Base-by-base conservation (phyloP, 2,888 invertebrate genomes). In the Spodoptera exigua region DNA sequence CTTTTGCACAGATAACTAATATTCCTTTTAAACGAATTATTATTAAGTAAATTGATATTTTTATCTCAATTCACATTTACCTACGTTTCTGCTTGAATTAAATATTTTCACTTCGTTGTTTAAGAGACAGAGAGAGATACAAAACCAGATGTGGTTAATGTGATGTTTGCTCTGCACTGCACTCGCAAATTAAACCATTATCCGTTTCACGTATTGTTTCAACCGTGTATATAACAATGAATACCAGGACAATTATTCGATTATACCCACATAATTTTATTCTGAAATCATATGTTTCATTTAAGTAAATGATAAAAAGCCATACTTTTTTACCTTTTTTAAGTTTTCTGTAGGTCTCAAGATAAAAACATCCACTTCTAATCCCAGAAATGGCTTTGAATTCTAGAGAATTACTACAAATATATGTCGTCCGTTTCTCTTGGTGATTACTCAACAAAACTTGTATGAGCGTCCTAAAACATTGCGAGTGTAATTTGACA, bases 1-100 rank as follows among this genome's bases (percentile, higher is more conserved):
- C 78, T 88, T 87, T 82, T 76, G 66, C 80, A 81, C 77, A 78
- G 78, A 67, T 82, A 80, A 79, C 78, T 85, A 85, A 86, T 85
- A 82, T 79, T 74, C 72, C 18, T 18, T 76, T 80, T 78, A 59
- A 74, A 61, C 71, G 62, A 75, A 76, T 74, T 67, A 73, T 74
- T 73, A 78, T 70, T 59, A 65, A 51, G 59, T 58, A 71, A 76
- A 74, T 71, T 61, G 68, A 53, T 63, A 74, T 58, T 79, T 74
- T 70, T 60, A 61, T 70, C 57, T 70, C 62, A 48, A 65, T 59
- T 70, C 62, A 64, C 63, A 62, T 67, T 66, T 40, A 66, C 63
- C 52, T 54, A 64, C 62, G 48, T 41, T 57, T 55, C 53, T n/a
- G 51, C 65, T 47, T 9, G 37, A 58, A 71, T 74, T 48, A 41